A percentile compares a stretch with the other conserved stretches of the same genome.
Conservation (phyloP, 2,797 vertebrate genomes). For the Percopsis omiscomaycus region DNA sequence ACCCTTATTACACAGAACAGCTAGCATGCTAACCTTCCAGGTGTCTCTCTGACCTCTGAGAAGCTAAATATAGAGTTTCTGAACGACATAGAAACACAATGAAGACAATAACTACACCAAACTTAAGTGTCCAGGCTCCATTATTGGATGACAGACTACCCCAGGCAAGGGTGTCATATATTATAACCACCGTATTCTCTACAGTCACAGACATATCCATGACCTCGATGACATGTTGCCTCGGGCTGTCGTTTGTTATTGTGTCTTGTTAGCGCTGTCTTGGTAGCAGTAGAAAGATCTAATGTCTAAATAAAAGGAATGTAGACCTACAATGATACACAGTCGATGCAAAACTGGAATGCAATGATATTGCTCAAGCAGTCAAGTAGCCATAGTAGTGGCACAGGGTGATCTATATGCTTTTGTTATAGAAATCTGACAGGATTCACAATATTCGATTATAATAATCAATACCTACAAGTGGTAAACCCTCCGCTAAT, state of each 20-base stretch:
- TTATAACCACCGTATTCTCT: neutral
- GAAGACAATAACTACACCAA: slow-evolving; percentile 5
- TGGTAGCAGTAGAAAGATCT: too few relatives aligned
- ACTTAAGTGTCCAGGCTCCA: neutral
- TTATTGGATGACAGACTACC: neutral
- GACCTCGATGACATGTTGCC: slow-evolving; percentile 5
- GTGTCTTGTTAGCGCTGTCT: too few relatives aligned
- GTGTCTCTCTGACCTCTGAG: neutral
- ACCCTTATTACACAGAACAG: neutral
- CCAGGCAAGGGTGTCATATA: neutral
- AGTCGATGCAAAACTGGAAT: too few relatives aligned
- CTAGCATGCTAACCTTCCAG: slow-evolving; percentile 1
- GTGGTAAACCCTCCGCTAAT: too few relatives aligned
- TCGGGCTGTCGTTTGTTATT: neutral
- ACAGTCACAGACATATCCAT: neutral
- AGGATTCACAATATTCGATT: too few relatives aligned
- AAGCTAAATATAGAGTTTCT: slow-evolving; percentile 12
- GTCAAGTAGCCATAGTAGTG: too few relatives aligned
- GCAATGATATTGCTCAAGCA: too few relatives aligned
- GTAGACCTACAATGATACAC: too few relatives aligned
- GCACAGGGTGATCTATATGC: too few relatives aligned
- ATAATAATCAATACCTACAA: neutral
- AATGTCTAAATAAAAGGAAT: too few relatives aligned
- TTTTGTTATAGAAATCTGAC: too few relatives aligned
- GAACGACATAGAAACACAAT: neutral